Evolutionary conservation across 2,113 vertebrate genomes (phyloP).

Genomic region (Motacilla alba): DNA sequence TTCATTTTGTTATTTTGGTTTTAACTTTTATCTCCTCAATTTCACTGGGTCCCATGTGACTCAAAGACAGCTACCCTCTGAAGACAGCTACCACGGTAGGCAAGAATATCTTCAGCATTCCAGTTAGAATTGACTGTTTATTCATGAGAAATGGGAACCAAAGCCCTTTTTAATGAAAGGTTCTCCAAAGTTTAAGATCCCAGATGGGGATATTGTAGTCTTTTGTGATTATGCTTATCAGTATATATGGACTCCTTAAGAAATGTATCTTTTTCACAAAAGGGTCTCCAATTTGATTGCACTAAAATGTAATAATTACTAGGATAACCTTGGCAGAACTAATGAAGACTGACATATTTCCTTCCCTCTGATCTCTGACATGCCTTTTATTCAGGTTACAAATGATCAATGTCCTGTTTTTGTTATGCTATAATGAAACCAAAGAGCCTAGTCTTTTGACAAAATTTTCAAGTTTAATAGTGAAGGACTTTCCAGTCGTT

Average conservation of each 20-base stretch:
- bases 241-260: neutral
- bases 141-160: neutral
- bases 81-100: neutral
- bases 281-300: neutral
- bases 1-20: neutral
- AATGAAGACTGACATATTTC: neutral
- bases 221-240: neutral
- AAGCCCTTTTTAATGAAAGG: neutral
- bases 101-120: neutral
- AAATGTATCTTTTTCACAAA: neutral
- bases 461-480: neutral
- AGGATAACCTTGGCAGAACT: neutral
- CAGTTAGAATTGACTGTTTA: neutral
- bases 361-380: neutral
- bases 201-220: neutral
- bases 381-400: neutral
- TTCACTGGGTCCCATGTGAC: neutral
- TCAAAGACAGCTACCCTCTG: neutral
- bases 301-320: neutral
- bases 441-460: neutral
- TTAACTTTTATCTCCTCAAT: neutral
- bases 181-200: neutral
- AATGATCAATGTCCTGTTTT: neutral
- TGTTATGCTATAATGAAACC: neutral
- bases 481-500: neutral